Evolutionary conservation across 1,140 invertebrate genomes (phyloP).

Genomic region (Nasonia vitripennis): DNA sequence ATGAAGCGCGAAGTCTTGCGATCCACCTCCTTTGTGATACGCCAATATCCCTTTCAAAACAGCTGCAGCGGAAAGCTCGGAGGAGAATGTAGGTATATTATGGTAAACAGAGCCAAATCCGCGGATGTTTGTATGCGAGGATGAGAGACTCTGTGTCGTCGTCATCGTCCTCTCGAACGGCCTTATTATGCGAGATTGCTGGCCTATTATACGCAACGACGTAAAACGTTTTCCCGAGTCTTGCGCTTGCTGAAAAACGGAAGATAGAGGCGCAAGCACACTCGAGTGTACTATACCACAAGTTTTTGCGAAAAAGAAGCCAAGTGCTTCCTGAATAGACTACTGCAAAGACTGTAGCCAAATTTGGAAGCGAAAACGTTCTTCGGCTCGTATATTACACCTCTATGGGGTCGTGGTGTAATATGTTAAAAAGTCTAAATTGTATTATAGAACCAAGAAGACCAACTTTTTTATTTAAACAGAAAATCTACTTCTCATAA

Average conservation of each 20-base stretch:
- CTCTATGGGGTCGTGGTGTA: too few species aligned
- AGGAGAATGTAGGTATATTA: neutral
- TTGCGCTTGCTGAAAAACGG: neutral
- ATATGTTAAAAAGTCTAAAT: too few species aligned
- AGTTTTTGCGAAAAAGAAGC: too few species aligned
- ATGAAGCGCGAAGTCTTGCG: too few species aligned
- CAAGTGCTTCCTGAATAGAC: too few species aligned
- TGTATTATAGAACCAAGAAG: too few species aligned
- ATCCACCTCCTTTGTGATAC: too few species aligned
- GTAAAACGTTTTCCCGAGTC: neutral
- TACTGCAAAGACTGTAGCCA: too few species aligned
- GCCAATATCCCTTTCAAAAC: neutral
- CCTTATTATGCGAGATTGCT: neutral
- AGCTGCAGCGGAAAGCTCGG: neutral
- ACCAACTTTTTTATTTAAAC: too few species aligned
- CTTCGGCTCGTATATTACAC: too few species aligned
- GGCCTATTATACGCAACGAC: neutral
- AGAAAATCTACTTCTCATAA: neutral
- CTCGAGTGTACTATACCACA: neutral
- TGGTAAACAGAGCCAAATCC: neutral
- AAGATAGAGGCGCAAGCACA: neutral
- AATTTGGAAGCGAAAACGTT: neutral
- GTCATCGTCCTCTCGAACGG: neutral
- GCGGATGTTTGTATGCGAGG: neutral
- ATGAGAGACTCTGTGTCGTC: neutral